Evolutionary conservation across 2,113 vertebrate species (phyloP).

Genomic region (Corvus moneduloides): DNA sequence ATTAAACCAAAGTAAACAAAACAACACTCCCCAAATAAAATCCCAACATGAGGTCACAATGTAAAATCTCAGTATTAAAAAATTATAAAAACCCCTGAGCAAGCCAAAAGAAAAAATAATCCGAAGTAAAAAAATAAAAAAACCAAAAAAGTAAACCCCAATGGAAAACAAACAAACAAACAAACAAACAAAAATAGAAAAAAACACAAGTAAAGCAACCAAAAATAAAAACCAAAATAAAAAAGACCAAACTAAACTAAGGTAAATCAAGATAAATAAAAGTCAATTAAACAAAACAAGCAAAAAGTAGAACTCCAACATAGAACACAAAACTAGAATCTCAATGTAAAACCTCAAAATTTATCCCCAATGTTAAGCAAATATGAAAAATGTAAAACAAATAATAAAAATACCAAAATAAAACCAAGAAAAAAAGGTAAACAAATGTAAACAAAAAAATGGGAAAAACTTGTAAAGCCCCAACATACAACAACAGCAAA

Average conservation of each 20-base stretch:
- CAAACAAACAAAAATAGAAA: too few relatives aligned
- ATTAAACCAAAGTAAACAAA: background rate
- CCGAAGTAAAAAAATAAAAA: background rate
- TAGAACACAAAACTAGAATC: background rate
- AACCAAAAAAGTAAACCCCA: background rate
- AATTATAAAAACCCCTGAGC: background rate
- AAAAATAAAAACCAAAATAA: background rate
- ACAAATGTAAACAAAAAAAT: background rate
- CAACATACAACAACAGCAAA: background rate
- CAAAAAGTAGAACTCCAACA: background rate
- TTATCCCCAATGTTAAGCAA: background rate
- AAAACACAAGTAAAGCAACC: background rate
- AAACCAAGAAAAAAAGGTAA: background rate
- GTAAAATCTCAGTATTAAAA: background rate
- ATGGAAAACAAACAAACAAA: background rate
- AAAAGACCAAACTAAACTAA: background rate
- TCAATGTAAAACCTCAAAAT: background rate
- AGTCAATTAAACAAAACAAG: background rate
- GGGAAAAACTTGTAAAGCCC: background rate
- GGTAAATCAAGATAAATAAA: background rate
- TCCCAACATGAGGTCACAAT: background rate
- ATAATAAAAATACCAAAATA: background rate
- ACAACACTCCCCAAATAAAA: background rate
- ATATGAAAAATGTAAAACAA: background rate
- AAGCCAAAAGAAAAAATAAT: background rate